A percentile compares a stretch with the other conserved stretches of the same genome.
These are phyloP conservation scores for Pissodes strobi DNA, from an alignment of 1,140 invertebrate species.

Conservation along the genomic window DNA sequence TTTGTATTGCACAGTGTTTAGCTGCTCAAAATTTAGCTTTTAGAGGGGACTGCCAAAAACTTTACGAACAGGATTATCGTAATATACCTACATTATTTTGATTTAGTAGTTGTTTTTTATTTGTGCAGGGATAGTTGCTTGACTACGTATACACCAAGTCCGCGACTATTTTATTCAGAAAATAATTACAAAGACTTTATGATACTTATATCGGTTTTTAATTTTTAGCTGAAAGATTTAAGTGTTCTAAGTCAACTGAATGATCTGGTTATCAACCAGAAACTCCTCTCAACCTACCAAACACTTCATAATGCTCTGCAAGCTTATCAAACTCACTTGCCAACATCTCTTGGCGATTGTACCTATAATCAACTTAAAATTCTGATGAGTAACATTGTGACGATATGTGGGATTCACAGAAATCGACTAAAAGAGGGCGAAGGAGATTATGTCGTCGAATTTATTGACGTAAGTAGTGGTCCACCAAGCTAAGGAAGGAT, in stretches of 20 bases:
- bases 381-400: slow-evolving; percentile 37
- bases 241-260: background rate
- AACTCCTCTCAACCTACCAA: slow-evolving; percentile 44
- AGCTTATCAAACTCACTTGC: slow-evolving; percentile 48
- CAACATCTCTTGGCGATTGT: slow-evolving; percentile 40
- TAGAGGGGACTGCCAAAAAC: no score
- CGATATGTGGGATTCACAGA: slow-evolving; percentile 29
- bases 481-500: no score
- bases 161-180: no score
- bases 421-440: slow-evolving; percentile 10
- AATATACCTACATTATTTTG: no score
- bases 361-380: slow-evolving; percentile 44
- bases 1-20: no score
- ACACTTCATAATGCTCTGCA: slow-evolving; percentile 46
- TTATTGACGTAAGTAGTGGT: slow-evolving; percentile 33
- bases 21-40: no score
- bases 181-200: no score
- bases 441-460: slow-evolving; percentile 26
- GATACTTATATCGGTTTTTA: no score
- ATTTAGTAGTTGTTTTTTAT: no score
- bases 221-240: slow-evolving; percentile 20
- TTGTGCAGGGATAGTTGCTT: no score
- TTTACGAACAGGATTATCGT: no score
- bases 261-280: slow-evolving; percentile 35
- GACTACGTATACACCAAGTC: no score